These are phyloP conservation scores for Craniophora ligustri DNA, from an alignment of 2,888 invertebrate genomes.

Conservation along the genomic window DNA sequence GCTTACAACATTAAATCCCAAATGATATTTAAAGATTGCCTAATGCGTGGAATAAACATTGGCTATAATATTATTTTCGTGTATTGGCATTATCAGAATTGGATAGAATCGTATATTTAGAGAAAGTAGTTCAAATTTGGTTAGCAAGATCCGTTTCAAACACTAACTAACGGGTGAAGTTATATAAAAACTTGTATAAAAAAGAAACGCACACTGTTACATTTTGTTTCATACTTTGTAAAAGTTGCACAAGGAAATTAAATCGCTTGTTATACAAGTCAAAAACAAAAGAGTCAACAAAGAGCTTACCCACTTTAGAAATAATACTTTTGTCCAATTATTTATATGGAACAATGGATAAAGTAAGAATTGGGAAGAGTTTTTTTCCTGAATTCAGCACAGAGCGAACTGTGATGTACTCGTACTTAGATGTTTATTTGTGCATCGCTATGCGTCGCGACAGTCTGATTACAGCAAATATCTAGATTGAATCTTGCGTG, in stretches of 20 bases:
- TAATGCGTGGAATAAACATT: no score
- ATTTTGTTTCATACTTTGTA: no score
- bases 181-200: no score
- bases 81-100: no score
- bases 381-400: neutral
- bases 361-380: neutral
- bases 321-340: neutral
- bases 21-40: no score
- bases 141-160: no score
- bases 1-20: no score
- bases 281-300: neutral
- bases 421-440: constrained; percentile 38
- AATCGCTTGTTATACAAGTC: neutral
- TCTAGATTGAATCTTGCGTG: constrained; percentile 44
- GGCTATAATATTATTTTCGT: no score
- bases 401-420: constrained; percentile 27
- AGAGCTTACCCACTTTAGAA: neutral
- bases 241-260: neutral
- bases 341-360: neutral
- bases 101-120: no score
- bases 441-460: constrained; percentile 35
- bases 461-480: constrained; percentile 40
- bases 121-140: no score
- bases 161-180: no score
- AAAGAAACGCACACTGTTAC: no score